These are phyloP conservation scores for Meliscaeva auricollis DNA, from an alignment of 2,888 invertebrate species.

Conservation along the genomic window DNA sequence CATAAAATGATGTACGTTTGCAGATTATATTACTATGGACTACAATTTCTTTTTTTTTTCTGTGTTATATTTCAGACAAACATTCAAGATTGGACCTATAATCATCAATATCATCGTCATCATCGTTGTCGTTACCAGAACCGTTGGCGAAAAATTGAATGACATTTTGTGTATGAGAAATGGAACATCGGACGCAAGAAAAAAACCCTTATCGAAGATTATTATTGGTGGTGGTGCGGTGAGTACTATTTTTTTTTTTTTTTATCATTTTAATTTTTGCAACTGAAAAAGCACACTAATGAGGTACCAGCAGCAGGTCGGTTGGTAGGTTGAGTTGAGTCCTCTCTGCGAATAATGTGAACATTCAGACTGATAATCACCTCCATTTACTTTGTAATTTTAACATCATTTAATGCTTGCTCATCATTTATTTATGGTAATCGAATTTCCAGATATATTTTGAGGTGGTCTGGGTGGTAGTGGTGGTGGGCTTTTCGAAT, in stretches of 20 bases:
- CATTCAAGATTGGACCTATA: conserved; percentile 37
- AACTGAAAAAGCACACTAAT: conserved; percentile 17
- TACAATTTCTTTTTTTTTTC: conserved; percentile 38
- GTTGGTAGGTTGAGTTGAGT: not conserved
- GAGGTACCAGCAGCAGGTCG: not conserved
- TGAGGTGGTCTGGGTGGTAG: not conserved
- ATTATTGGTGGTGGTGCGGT: not conserved
- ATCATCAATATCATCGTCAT: not conserved
- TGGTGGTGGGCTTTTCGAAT: not conserved
- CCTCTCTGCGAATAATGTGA: not conserved
- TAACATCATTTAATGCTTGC: conserved; percentile 11
- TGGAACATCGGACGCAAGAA: not conserved
- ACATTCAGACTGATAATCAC: not conserved
- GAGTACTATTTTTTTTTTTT: not conserved
- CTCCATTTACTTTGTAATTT: conserved; percentile 11
- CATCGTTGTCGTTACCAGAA: not conserved
- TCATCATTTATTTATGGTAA: not conserved
- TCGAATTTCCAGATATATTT: not conserved
- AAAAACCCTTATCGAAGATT: conserved; percentile 19
- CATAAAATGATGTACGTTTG: conserved; percentile 65
- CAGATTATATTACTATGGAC: conserved; percentile 59
- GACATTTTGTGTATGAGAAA: conserved; percentile 12
- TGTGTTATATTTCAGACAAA: conserved; percentile 20
- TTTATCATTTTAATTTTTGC: not conserved
- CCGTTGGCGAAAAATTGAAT: conserved; percentile 14